A percentile compares a stretch with the other conserved stretches of the same genome.
Evolutionary conservation across 2,888 invertebrate genomes (phyloP).

Genomic region (Deilephila elpenor): DNA sequence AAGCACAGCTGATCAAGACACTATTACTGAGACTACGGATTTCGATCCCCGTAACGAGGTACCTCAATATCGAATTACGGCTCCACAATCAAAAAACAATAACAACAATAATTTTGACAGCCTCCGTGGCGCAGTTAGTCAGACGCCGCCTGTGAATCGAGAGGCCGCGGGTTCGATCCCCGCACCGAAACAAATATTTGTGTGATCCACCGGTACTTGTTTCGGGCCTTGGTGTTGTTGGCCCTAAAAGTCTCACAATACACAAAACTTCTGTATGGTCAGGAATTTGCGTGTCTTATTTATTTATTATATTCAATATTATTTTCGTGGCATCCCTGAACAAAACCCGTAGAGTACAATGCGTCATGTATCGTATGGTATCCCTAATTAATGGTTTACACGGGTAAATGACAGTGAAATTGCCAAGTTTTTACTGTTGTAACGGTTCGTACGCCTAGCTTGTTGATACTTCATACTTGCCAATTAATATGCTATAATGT

Average conservation of each 20-base stretch:
- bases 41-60: too few relatives aligned
- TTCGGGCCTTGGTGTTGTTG: background rate
- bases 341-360: background rate
- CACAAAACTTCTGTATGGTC: too few relatives aligned
- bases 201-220: background rate
- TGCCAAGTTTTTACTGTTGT: conserved; percentile 21
- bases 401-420: conserved; percentile 16
- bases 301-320: too few relatives aligned
- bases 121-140: too few relatives aligned
- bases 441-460: background rate
- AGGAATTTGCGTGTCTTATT: too few relatives aligned
- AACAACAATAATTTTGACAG: too few relatives aligned
- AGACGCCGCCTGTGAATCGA: background rate
- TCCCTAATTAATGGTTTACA: conserved; percentile 13
- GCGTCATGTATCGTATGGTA: background rate
- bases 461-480: background rate
- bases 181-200: background rate
- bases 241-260: background rate
- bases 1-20: too few relatives aligned
- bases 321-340: background rate
- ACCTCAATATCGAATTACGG: too few relatives aligned
- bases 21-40: too few relatives aligned
- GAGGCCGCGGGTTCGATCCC: background rate
- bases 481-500: background rate
- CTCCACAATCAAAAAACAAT: too few relatives aligned